Evolutionary conservation across 2,888 invertebrate species (phyloP).

Genomic region (Drosophila barbarae): DNA sequence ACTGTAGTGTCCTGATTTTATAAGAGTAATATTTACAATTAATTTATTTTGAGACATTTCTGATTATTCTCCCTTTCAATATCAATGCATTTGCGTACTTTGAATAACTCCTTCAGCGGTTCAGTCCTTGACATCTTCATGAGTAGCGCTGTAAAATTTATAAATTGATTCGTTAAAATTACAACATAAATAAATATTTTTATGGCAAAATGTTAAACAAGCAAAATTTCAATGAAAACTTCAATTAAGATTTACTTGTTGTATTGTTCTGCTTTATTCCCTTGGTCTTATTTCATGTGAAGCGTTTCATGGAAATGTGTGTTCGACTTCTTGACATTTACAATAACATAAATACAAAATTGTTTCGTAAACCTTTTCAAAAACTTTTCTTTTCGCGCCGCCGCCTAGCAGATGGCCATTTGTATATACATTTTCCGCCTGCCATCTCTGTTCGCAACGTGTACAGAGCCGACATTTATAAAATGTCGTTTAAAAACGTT

Average conservation of each 20-base stretch:
- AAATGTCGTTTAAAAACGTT: slow-evolving; percentile 77
- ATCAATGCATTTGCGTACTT: neutral
- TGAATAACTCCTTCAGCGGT: neutral
- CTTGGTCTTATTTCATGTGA: slow-evolving; percentile 49
- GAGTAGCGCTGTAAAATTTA: too few species aligned
- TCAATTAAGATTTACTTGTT: neutral
- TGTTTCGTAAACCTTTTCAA: slow-evolving; percentile 37
- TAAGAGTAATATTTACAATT: neutral
- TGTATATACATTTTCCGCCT: slow-evolving; percentile 1
- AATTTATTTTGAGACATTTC: neutral
- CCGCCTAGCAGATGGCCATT: slow-evolving; percentile 15
- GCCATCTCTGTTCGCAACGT: slow-evolving; percentile 44
- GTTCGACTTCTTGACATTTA: slow-evolving; percentile 40
- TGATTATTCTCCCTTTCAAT: neutral
- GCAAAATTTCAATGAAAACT: neutral
- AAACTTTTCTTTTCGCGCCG: slow-evolving; percentile 45
- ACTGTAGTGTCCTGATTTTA: neutral
- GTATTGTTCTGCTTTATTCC: slow-evolving; percentile 40
- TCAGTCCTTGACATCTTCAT: neutral
- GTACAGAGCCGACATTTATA: slow-evolving; percentile 77
- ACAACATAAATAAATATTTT: neutral
- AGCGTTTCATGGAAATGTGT: slow-evolving; percentile 75
- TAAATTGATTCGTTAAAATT: neutral
- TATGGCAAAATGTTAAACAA: neutral
- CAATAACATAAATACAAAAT: slow-evolving; percentile 57